phyloP scores from a whole-genome alignment of 1,140 invertebrate genomes.

The Neodiprion pinetum region DNA sequence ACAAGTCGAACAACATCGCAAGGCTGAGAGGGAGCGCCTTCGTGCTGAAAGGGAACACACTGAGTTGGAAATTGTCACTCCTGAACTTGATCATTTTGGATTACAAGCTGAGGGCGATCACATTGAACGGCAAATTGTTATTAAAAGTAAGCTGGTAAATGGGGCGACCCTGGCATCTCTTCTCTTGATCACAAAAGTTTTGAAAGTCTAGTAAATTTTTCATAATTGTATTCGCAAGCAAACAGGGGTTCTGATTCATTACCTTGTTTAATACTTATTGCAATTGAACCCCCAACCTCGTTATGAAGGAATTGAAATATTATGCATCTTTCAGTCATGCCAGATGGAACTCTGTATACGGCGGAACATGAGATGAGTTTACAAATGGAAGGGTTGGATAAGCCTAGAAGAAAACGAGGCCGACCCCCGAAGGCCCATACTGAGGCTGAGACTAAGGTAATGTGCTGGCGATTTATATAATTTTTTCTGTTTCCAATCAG shows the following conservation, averaged over 20 bases:
- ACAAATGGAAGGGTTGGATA: conserved; percentile 70
- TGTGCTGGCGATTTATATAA: conserved; percentile 25
- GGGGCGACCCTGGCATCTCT: neutral
- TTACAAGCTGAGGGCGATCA: conserved; percentile 44
- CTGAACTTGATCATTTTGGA: conserved; percentile 31
- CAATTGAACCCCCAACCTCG: too few relatives aligned
- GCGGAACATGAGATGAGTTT: conserved; percentile 65
- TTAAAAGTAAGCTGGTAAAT: conserved; percentile 51
- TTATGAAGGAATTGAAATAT: neutral
- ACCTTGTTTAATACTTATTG: too few relatives aligned
- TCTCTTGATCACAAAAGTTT: neutral
- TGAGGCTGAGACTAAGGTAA: conserved; percentile 52
- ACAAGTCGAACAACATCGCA: conserved; percentile 53
- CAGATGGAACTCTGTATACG: conserved; percentile 64
- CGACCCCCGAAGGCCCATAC: conserved; percentile 67
- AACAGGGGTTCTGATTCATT: too few relatives aligned
- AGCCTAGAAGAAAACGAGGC: conserved; percentile 72
- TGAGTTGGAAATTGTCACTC: conserved; percentile 29
- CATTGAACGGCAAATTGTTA: conserved; percentile 59
- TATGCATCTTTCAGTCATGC: conserved; percentile 53
- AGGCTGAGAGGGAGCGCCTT: conserved; percentile 41
- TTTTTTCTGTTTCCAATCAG: conserved; percentile 3
- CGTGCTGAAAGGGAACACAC: conserved; percentile 36
- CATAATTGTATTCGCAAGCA: too few relatives aligned
- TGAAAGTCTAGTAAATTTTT: neutral